Evolutionary conservation across 1,140 invertebrate species (phyloP).

Genomic region (Carcinoscorpius rotundicauda): DNA sequence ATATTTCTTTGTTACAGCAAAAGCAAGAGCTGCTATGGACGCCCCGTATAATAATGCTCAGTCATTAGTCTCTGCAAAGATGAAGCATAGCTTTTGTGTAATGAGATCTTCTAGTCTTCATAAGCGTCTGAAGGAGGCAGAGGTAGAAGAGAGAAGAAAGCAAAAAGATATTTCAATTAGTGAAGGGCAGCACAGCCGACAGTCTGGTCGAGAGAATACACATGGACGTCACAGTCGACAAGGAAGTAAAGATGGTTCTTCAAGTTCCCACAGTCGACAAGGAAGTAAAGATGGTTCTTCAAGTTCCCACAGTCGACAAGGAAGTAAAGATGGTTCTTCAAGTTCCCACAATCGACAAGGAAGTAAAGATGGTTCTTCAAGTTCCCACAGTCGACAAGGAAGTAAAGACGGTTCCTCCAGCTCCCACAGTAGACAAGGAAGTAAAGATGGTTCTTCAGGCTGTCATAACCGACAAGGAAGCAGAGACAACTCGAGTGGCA

Average conservation of each 20-base stretch:
- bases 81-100: constrained; percentile 88
- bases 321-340: constrained; percentile 3
- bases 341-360: constrained; percentile 12
- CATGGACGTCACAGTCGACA: constrained; percentile 17
- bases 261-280: constrained; percentile 34
- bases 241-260: constrained; percentile 12
- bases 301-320: constrained; percentile 31
- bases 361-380: constrained; percentile 10
- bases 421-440: constrained; percentile 42
- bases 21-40: constrained; percentile 77
- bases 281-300: constrained; percentile 43
- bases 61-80: constrained; percentile 70
- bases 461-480: constrained; percentile 30
- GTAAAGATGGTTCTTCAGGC: constrained; percentile 37
- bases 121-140: constrained; percentile 44
- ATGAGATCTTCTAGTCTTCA: constrained; percentile 78
- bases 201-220: constrained; percentile 12
- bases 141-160: constrained; percentile 19
- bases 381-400: constrained; percentile 13
- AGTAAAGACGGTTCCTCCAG: constrained; percentile 10
- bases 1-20: constrained; percentile 24
- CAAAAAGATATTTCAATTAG: constrained; percentile 13
- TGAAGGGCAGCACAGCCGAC: constrained; percentile 10
- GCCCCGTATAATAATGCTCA: constrained; percentile 82
- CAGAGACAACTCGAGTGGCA: background rate